phyloP scores from a whole-genome alignment of 92 coral and sea anemone genomes.

The Galaxea fascicularis region DNA sequence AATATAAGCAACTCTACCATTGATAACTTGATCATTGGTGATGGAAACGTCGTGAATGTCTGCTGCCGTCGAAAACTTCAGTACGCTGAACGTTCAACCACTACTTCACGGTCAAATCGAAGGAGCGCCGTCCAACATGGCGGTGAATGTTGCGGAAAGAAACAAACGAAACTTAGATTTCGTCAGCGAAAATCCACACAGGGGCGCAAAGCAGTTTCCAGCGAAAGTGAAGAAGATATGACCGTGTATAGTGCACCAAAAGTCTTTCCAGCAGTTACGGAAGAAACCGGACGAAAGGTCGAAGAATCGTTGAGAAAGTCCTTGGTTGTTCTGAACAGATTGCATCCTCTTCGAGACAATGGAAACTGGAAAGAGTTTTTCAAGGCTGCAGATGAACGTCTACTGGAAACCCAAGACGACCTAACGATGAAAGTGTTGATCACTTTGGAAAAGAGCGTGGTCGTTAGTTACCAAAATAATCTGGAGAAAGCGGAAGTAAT shows the following conservation, averaged over 20 bases:
- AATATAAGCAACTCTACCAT: not conserved
- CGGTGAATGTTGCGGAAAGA: not conserved
- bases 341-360: constrained; percentile 77
- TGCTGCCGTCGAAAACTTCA: not conserved
- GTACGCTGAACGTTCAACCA: not conserved
- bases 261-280: not conserved
- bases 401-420: constrained; percentile 1
- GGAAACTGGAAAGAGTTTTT: constrained; percentile 66
- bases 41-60: not conserved
- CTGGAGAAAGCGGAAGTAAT: constrained; percentile 43
- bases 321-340: constrained; percentile 20
- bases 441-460: constrained; percentile 59
- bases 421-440: constrained; percentile 33
- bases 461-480: constrained; percentile 58
- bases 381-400: not conserved
- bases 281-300: not conserved
- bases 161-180: constrained; percentile 5
- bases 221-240: constrained; percentile 13
- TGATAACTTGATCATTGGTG: not conserved
- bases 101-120: not conserved
- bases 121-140: constrained; percentile 30
- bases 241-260: not conserved
- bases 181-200: constrained; percentile 10
- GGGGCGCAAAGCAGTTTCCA: not conserved
- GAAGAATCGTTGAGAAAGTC: constrained; percentile 23